Evolutionary conservation across 2,888 invertebrate genomes (phyloP), one percentile per base, ranked within the genome.

Genomic region (Sphaeridia pumilis): DNA sequence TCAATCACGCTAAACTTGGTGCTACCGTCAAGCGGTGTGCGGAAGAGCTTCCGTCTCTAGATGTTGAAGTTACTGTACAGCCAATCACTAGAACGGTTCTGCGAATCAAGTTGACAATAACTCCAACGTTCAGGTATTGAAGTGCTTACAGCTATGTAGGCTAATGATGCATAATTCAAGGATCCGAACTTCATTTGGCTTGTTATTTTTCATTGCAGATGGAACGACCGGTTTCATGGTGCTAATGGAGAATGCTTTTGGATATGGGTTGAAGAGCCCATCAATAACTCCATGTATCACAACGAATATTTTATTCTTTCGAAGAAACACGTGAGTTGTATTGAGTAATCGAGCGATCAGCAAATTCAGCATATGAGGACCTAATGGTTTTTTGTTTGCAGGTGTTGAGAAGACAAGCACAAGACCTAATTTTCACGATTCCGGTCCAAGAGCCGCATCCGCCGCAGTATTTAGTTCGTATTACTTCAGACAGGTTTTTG

Each of bases 181-280:
- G 17, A 7, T 17, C 20, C 17, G 20, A 38, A 17, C 5, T 20
- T 7, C 7, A 38, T 20, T 17, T 7, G 31, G 14, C 14, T 31
- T 10, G 31, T 31, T 10, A 31, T 36, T 28, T 55, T 55, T 61
- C 64, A 36, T 76, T 70, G 1, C 65, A 81, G 78, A 56, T 95
- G 94, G 94, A 89, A 87, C 66, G 89, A 92, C 68, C 81, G 78
- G 64, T 78, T 92, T 44, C 93, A 95, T 68, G 89, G 93, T 0
- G 84, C 83, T 70, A 81, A 81, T 0, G 80, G 84, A 0, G 90
- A 95, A 70, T 81, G 87, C 0, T 99, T 93, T 72, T 97, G 93
- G 87, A 80, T 98, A 55, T 95, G 97, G 92, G 86, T 99, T 27
- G 95, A 97, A 70, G 95, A 98, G 72, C 87, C 94, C 0, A 87